A percentile compares a stretch with the other conserved stretches of the same genome.
Evolutionary conservation across 1,140 invertebrate species (phyloP).

Genomic region (Bombyx mandarina): DNA sequence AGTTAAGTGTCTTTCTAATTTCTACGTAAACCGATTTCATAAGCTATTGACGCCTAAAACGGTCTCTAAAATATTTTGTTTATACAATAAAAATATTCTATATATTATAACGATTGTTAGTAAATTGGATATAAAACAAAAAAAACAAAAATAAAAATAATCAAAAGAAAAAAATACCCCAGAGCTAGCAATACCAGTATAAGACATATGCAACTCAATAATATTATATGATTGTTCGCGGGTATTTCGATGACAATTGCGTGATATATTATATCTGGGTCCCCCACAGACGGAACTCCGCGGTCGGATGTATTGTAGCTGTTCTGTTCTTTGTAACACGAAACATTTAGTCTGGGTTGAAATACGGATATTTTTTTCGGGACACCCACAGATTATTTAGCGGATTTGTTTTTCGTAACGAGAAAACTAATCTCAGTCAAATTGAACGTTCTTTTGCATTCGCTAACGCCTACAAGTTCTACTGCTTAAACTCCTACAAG

Average conservation of each 20-base stretch:
- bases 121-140: background rate
- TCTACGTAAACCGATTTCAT: too few species aligned
- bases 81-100: background rate
- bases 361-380: too few species aligned
- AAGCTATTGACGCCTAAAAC: too few species aligned
- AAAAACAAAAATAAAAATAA: background rate
- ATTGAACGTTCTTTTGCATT: too few species aligned
- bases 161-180: too few species aligned
- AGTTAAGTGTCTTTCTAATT: background rate
- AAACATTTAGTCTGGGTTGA: too few species aligned
- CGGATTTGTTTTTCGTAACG: too few species aligned
- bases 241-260: conserved; percentile 54
- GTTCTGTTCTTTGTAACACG: too few species aligned
- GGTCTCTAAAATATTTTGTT: background rate
- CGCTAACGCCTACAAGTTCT: too few species aligned
- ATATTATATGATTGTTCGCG: conserved; percentile 31
- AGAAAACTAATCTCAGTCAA: too few species aligned
- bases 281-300: conserved; percentile 22
- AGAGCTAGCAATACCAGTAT: background rate
- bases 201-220: conserved; percentile 54
- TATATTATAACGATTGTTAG: background rate
- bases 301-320: background rate
- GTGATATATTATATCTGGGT: conserved; percentile 54
- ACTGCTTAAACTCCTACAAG: too few species aligned
- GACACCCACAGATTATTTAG: too few species aligned